Base-by-base conservation (phyloP, 2,113 vertebrate genomes). In the Catharus fuscescens region DNA sequence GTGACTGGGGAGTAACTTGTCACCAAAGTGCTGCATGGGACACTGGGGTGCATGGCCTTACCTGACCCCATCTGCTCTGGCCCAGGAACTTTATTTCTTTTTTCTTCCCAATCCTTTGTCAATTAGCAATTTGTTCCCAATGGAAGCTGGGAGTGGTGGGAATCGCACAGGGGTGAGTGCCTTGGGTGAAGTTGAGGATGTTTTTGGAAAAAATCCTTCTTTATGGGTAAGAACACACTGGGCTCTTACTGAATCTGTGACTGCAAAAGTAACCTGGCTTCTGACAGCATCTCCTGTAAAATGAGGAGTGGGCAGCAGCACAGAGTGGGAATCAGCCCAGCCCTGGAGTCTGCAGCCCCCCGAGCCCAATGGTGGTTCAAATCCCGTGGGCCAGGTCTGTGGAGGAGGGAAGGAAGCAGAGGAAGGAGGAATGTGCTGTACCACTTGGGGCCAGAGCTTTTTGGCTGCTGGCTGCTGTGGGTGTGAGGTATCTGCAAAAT, bases 291-390 rank as follows among this genome's bases (percentile, higher is more conserved):
- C 16, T 73, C 13, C 70, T 64, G 32, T 7, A 8, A 5, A 16
- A 24, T 0, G 3, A 7, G 15, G 14, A 2, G 0, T 8, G 8
- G 8, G 42, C 47, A 42, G 0, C 0, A 5, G 17, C 44, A 40
- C 62, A 12, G 4, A 19, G 28, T 48, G 6, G 8, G 24, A 20
- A 40, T 5, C 26, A 53, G 45, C 13, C 16, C 1, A 4, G 48
- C 20, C 19, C 18, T 2, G 2, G 31, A 31, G 5, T 18, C 15
- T 9, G 18, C 18, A 38, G 80, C 40, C 18, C 36, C 47, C 24
- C 0, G 0, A 17, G 17, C 25, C 2, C 3, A 24, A 14, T 12
- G 7, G 52, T 11, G 0, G 0, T 5, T 40, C 14, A 18, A 21
- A 44, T 18, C 7, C 16, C 20, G 21, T 1, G 16, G n/a, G 14